These are phyloP conservation scores for Drosophila bocki DNA, from an alignment of 1,140 invertebrate genomes.

Conservation along the genomic window DNA sequence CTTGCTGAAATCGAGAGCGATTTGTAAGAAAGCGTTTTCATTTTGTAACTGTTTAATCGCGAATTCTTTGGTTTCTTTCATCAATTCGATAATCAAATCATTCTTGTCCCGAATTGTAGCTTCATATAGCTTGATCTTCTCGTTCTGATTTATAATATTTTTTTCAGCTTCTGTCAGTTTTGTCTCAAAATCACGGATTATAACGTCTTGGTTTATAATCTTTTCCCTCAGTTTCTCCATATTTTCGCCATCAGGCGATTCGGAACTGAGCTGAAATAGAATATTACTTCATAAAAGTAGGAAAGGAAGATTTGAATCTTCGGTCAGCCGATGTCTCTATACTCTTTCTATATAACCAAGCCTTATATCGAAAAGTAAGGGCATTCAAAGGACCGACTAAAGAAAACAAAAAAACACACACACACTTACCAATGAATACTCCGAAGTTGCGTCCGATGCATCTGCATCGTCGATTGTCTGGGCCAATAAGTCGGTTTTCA, in stretches of 20 bases:
- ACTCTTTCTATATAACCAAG: neutral
- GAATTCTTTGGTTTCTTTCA: neutral
- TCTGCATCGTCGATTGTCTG: neutral
- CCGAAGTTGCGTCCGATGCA: neutral
- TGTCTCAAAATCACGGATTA: neutral
- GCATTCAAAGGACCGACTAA: too few species aligned
- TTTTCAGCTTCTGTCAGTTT: conserved; percentile 1
- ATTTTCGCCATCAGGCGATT: neutral
- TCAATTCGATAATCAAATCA: neutral
- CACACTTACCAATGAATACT: neutral
- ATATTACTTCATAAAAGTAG: too few species aligned
- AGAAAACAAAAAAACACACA: neutral
- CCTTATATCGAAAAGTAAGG: too few species aligned
- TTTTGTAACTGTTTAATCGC: neutral
- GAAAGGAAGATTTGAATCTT: neutral
- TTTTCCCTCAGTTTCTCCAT: neutral
- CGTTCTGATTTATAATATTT: neutral
- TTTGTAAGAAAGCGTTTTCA: neutral
- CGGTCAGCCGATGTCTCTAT: neutral
- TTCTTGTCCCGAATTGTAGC: conserved; percentile 1
- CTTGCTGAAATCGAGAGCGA: neutral
- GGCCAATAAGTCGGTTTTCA: neutral
- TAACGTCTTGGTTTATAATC: neutral
- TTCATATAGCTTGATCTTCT: conserved; percentile 5
- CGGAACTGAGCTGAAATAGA: neutral